Base-by-base conservation (phyloP, 2,888 invertebrate genomes). In the Cephus pygmeus region DNA sequence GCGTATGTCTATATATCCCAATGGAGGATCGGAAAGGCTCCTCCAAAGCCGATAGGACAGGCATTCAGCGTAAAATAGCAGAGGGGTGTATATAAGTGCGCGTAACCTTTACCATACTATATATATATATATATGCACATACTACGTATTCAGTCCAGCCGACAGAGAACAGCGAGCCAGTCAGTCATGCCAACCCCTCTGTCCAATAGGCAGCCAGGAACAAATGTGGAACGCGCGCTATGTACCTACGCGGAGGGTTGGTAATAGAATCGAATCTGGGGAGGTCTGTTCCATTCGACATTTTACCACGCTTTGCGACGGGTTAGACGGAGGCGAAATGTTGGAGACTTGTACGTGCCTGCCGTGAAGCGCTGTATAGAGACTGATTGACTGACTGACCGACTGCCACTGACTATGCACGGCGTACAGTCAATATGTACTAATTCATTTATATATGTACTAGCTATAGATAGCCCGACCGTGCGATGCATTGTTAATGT, bases 401-500 rank as follows among this genome's bases (percentile, higher is more conserved):
- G 56, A 56, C 56, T 56, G 56, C 9, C 23, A 15, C 56, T 56
- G 56, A 23, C 56, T 56, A 9, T 56, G 56, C 23, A 56, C 56
- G 56, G 15, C 56, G 9, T 56, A 56, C 56, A 9, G 56, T 56
- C 23, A 56, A 56, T 56, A 56, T 56, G 56, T 56, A 56, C 23
- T 56, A 56, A 56, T 56, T 56, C 23, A 56, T 23, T 56, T 56
- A 56, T 56, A 56, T 56, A 56, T 56, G 56, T 56, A 56, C 56
- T 23, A 9, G 56, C 56, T 56, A 75, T 75, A 23, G 68, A 75
- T 34, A n/a, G 75, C 33, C 31, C 71, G 6, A 71, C n/a, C 34
- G 35, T 34, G n/a, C 69, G 77, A 34, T 80, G 81, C 85, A 85
- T 85, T 87, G 83, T 81, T 83, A 83, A 81, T 86, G 80, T 80